Conservation (phyloP, 2,113 vertebrate species). For the Porphyrio hochstetteri region DNA sequence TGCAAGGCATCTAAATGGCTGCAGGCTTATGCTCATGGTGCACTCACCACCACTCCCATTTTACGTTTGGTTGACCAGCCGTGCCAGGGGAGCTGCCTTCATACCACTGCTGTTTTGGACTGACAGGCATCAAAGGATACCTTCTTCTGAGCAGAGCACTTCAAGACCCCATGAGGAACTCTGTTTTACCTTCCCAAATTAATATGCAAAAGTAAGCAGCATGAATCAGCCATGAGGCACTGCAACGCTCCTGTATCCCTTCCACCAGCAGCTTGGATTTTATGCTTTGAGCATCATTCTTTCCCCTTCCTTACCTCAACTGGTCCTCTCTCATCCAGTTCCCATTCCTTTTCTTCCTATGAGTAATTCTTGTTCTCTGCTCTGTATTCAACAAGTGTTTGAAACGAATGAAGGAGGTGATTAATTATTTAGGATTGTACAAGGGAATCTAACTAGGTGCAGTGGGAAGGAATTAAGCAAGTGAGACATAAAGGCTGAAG, state of each 20-base stretch:
- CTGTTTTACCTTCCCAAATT: slow-evolving; percentile 18
- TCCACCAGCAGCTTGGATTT: background rate
- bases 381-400: slow-evolving; percentile 53
- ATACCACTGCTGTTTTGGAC: background rate
- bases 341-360: background rate
- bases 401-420: slow-evolving; percentile 35
- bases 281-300: background rate
- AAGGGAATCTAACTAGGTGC: slow-evolving; percentile 49
- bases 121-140: slow-evolving; percentile 7
- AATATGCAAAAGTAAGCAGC: slow-evolving; percentile 36
- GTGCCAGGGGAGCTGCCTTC: background rate
- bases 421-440: slow-evolving; percentile 61
- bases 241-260: background rate
- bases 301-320: background rate
- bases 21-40: background rate
- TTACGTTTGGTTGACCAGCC: fast-evolving
- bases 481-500: slow-evolving; percentile 57
- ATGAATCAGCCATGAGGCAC: background rate
- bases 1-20: background rate
- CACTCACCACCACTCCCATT: fast-evolving
- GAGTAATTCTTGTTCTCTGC: slow-evolving; percentile 25
- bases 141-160: background rate
- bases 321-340: background rate
- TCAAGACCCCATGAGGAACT: background rate
- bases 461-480: slow-evolving; percentile 54